Percentiles rank a stretch among this genome's conserved stretches.
phyloP scores from a whole-genome alignment of 2,797 vertebrate species.

The Sebastes glaucus region DNA sequence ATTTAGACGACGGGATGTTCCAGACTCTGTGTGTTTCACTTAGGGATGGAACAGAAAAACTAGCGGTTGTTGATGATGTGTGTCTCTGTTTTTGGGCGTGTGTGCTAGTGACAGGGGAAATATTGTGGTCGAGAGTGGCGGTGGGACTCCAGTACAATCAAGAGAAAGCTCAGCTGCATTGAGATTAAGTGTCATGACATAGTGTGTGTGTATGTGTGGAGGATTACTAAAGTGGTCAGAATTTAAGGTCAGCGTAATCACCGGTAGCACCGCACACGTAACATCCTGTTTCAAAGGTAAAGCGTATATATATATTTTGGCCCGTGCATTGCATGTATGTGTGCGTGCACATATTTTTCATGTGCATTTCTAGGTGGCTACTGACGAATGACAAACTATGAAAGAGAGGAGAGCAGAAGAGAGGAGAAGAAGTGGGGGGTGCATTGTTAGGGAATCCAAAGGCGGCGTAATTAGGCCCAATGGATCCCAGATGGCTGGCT shows the following conservation, averaged over 20 bases:
- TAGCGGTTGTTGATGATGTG: slow-evolving; percentile 59
- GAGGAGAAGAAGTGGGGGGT: slow-evolving; percentile 74
- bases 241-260: slow-evolving; percentile 37
- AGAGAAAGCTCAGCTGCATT: slow-evolving; percentile 43
- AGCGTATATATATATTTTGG: background rate
- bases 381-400: slow-evolving; percentile 61
- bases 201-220: slow-evolving; percentile 23
- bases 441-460: slow-evolving; percentile 84
- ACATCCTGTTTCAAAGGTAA: slow-evolving; percentile 15
- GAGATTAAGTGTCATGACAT: slow-evolving; percentile 48
- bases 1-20: slow-evolving; percentile 55
- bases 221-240: slow-evolving; percentile 44
- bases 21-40: slow-evolving; percentile 47
- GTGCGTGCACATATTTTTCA: slow-evolving; percentile 26
- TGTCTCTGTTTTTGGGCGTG: slow-evolving; percentile 66
- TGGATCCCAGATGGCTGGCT: slow-evolving; percentile 85
- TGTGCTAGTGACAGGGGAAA: slow-evolving; percentile 61
- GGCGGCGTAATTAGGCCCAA: slow-evolving; percentile 84
- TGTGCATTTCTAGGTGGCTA: slow-evolving; percentile 60
- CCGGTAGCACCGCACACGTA: slow-evolving; percentile 49
- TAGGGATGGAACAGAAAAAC: slow-evolving; percentile 55
- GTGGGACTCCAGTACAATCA: slow-evolving; percentile 58
- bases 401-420: slow-evolving; percentile 44
- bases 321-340: background rate
- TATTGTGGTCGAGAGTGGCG: slow-evolving; percentile 52